Evolutionary conservation across 2,888 invertebrate genomes (phyloP), one percentile per base, ranked within the genome.

Genomic region (Cremastinae sp.): DNA sequence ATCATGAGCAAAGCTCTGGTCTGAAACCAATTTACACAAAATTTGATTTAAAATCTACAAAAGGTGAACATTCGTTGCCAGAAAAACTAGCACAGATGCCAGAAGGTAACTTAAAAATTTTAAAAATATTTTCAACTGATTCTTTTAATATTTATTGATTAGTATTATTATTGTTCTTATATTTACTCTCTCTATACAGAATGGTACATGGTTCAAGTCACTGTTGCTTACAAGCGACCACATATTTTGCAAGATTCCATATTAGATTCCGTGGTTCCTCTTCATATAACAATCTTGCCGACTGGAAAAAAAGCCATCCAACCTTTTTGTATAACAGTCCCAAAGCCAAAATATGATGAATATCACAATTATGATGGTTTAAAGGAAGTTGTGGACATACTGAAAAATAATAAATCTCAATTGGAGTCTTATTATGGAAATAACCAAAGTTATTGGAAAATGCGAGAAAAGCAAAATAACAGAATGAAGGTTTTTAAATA

Each of bases 131-230:
- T 49, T 35, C 51, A n/a, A 18, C n/a, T 12, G 4, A 28, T 43
- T 5, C 71, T 12, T 41, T 10, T 41, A 1, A 8, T 10, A 37
- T 18, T 47, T 49, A 22, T 16, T 16, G 3, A 28, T 35, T 2
- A 9, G n/a, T 22, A 35, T 14, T 16, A 22, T 7, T 59, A 35
- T 55, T 18, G 59, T n/a, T 62, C 28, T 16, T 39, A 18, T 47
- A 43, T 45, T 41, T 66, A 41, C 20, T 56, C 74, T 65, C 45
- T 59, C 56, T 73, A 39, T 22, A 18, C 53, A 88, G 89, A 89
- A 72, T 89, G 89, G 89, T 87, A 88, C 49, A 78, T 87, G 56
- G 73, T 89, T 16, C 89, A 89, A 79, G 47, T 89, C 1, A 89
- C 88, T n/a, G 69, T 78, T 8, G 84, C 83, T 18, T 84, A 88